Conservation (phyloP, 2,113 vertebrate species). For the Nothobranchius furzeri region DNA sequence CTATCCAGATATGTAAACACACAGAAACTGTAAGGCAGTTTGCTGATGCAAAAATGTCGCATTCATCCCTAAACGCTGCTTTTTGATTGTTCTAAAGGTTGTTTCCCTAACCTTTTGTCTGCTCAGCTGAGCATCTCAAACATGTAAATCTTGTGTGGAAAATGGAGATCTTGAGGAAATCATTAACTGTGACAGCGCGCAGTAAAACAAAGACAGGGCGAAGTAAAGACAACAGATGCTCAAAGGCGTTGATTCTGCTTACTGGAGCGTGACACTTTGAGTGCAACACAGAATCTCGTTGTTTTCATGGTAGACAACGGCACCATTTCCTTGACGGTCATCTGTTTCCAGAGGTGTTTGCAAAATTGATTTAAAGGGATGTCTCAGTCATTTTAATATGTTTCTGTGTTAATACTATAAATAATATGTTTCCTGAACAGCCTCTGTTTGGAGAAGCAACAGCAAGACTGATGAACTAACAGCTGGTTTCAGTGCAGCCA, state of each 20-base stretch:
- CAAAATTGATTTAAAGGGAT: constrained; percentile 23
- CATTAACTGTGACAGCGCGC: constrained; percentile 53
- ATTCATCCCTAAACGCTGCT: constrained; percentile 31
- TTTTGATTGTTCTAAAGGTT: constrained; percentile 23
- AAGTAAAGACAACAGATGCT: constrained; percentile 66
- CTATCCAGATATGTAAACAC: constrained; percentile 74
- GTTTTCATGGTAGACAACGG: constrained; percentile 53
- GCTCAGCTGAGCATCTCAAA: constrained; percentile 47
- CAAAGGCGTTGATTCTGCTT: constrained; percentile 64
- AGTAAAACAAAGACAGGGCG: constrained; percentile 49
- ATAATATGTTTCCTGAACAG: too few relatives aligned
- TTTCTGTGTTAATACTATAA: too few relatives aligned
- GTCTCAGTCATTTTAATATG: too few relatives aligned
- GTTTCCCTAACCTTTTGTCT: constrained; percentile 36
- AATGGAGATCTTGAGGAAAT: constrained; percentile 62
- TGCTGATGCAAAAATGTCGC: constrained; percentile 44
- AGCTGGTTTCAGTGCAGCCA: too few relatives aligned
- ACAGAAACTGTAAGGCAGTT: constrained; percentile 51
- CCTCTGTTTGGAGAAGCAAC: too few relatives aligned
- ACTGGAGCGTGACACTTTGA: constrained; percentile 65
- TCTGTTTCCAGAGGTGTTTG: constrained; percentile 59
- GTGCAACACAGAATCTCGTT: constrained; percentile 48
- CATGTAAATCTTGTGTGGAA: constrained; percentile 51
- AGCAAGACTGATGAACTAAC: too few relatives aligned
- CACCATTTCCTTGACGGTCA: constrained; percentile 57